These are phyloP conservation scores for Leptatherina wallacei DNA, from an alignment of 2,797 vertebrate species.

Conservation along the genomic window DNA sequence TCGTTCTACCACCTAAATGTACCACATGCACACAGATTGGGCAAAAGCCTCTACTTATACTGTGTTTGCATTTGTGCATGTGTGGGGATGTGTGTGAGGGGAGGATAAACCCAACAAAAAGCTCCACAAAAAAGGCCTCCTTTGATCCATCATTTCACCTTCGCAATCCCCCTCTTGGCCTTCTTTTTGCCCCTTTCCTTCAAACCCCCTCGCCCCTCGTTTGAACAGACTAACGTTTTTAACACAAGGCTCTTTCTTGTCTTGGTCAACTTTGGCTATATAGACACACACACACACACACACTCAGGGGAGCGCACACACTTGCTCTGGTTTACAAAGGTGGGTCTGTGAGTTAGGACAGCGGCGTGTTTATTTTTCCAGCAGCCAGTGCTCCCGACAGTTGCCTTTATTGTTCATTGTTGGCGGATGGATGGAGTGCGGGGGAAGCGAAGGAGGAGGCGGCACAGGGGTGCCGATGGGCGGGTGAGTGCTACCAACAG, in stretches of 20 bases:
- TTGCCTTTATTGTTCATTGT: constrained; percentile 95
- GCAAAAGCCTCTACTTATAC: constrained; percentile 29
- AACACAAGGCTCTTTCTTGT: constrained; percentile 90
- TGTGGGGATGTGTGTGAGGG: constrained; percentile 2
- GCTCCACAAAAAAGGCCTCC: constrained; percentile 79
- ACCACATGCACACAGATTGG: constrained; percentile 13
- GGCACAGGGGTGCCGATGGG: constrained; percentile 26
- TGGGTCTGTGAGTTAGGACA: constrained; percentile 89
- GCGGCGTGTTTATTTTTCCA: constrained; percentile 88
- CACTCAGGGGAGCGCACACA: neutral
- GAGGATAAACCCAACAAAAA: constrained; percentile 59
- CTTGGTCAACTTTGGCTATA: constrained; percentile 81
- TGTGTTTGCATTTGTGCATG: constrained; percentile 45
- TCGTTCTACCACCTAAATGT: constrained; percentile 2
- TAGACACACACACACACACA: constrained; percentile 1
- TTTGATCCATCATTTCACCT: constrained; percentile 81
- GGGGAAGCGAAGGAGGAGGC: constrained; percentile 47
- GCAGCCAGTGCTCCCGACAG: constrained; percentile 86
- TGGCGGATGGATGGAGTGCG: constrained; percentile 79
- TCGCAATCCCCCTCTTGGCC: constrained; percentile 57
- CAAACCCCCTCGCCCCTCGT: constrained; percentile 57
- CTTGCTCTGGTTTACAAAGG: constrained; percentile 78
- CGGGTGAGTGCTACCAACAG: constrained; percentile 49
- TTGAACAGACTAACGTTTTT: constrained; percentile 83
- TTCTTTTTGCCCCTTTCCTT: constrained; percentile 44